Evolutionary conservation across 2,888 invertebrate genomes (phyloP), one percentile per base, ranked within the genome.

Genomic region (Prosopocoilus inquinatus): DNA sequence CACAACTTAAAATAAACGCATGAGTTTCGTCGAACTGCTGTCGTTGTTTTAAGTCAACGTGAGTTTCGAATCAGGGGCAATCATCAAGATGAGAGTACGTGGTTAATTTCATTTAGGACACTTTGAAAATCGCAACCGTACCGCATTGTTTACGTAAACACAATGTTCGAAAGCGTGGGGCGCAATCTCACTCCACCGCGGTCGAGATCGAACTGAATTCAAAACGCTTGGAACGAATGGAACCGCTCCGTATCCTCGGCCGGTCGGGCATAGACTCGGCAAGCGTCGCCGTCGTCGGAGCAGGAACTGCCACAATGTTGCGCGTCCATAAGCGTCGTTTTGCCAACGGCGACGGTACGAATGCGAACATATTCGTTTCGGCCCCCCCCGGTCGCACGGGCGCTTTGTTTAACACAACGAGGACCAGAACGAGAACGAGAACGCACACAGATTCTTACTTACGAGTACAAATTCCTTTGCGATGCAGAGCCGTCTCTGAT

Each of bases 251-350:
- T 41, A 15, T 41, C n/a, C 15, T 36, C 34, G 53, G 41, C 38
- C 28, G 39, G 38, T 41, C 28, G 41, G 43, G 15, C 43, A 38
- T 28, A 20, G 15, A 43, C 43, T 53, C 53, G 53, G 53, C 13
- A 47, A 46, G 7, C 28, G 39, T 16, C 53, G 39, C 12, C 53
- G 53, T 28, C 20, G 20, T 4, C 39, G 47, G n/a, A 9, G 13
- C 9, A 32, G 45, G 36, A 36, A 16, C 16, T 34, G 15, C 16
- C 7, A 43, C 12, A 50, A 41, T 16, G 41, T 16, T 50, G 50
- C 50, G 50, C 50, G 50, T 43, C 28, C 33, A 34, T 43, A 9
- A 50, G 43, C 50, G 41, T 32, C 39, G 28, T 38, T 49, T 28
- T 38, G 13, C 49, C 49, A 28, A 33, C 28, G 20, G 35, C 12